Conservation (phyloP, 2,888 invertebrate species). For the Cyclophora albipunctata region DNA sequence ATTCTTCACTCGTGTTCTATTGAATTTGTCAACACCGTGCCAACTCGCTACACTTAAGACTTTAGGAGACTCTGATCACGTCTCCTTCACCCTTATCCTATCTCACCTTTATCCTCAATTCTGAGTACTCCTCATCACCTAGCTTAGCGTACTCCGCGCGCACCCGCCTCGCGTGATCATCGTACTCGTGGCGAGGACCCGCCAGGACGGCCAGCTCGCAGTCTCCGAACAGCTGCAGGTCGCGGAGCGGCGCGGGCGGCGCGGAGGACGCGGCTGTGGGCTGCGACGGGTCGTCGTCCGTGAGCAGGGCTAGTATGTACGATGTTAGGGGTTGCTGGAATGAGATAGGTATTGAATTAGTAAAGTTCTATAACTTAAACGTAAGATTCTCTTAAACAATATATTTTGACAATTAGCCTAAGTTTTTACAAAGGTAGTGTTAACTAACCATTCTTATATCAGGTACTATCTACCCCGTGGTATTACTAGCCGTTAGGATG, state of each 20-base stretch:
- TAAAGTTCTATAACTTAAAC: neutral
- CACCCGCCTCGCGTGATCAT: slow-evolving; percentile 55
- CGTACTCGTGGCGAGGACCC: slow-evolving; percentile 49
- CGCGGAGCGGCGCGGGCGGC: slow-evolving; percentile 36
- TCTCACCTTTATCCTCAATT: slow-evolving; percentile 51
- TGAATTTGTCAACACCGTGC: too few species aligned
- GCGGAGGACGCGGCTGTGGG: slow-evolving; percentile 9
- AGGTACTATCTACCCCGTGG: too few species aligned
- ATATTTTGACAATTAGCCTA: too few species aligned
- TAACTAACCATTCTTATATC: too few species aligned
- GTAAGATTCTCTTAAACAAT: neutral
- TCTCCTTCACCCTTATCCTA: too few species aligned
- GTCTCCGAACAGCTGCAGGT: slow-evolving; percentile 59
- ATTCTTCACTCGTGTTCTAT: too few species aligned
- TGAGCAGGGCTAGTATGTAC: slow-evolving; percentile 57
- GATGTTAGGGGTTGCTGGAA: slow-evolving; percentile 57
- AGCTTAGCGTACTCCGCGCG: slow-evolving; percentile 55
- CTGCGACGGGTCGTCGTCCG: slow-evolving; percentile 52
- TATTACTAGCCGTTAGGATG: too few species aligned
- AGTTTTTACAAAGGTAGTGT: too few species aligned
- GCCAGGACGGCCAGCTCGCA: slow-evolving; percentile 62
- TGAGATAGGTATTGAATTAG: neutral
- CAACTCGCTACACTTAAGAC: too few species aligned
- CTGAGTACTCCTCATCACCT: slow-evolving; percentile 42
- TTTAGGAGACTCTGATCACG: too few species aligned